Conservation (phyloP, 2,888 invertebrate species). For the Lithophane socia region DNA sequence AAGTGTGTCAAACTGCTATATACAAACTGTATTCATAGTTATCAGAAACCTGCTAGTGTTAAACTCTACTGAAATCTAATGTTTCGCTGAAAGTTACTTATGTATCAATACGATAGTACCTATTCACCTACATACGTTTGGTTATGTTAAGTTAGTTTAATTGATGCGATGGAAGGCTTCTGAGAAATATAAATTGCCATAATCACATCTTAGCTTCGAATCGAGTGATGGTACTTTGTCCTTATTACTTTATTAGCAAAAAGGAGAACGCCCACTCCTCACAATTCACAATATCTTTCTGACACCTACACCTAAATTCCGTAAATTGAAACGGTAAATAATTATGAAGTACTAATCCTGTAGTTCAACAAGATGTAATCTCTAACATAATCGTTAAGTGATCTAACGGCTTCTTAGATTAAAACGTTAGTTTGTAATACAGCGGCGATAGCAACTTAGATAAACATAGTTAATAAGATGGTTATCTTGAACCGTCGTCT, state of each 20-base stretch:
- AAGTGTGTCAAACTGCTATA: conserved; percentile 15
- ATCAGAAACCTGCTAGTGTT: conserved; percentile 8
- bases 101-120: neutral
- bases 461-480: conserved; percentile 37
- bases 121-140: neutral
- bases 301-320: neutral
- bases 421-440: conserved; percentile 45
- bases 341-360: conserved; percentile 27
- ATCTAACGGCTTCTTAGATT: conserved; percentile 43
- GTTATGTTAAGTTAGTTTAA: too few species aligned
- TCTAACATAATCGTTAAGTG: conserved; percentile 43
- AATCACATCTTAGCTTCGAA: too few species aligned
- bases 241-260: neutral
- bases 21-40: conserved; percentile 1
- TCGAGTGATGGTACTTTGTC: too few species aligned
- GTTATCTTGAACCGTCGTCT: conserved; percentile 25
- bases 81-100: conserved; percentile 12
- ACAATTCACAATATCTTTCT: neutral
- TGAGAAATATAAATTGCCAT: too few species aligned
- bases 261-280: conserved; percentile 12
- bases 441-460: conserved; percentile 19
- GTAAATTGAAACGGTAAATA: conserved; percentile 8
- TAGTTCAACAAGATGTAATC: conserved; percentile 40
- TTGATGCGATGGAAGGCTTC: too few species aligned
- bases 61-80: conserved; percentile 33